Evolutionary conservation across 2,113 vertebrate genomes (phyloP), one percentile per base, ranked within the genome.

Genomic region (Pterocles orientalis): DNA sequence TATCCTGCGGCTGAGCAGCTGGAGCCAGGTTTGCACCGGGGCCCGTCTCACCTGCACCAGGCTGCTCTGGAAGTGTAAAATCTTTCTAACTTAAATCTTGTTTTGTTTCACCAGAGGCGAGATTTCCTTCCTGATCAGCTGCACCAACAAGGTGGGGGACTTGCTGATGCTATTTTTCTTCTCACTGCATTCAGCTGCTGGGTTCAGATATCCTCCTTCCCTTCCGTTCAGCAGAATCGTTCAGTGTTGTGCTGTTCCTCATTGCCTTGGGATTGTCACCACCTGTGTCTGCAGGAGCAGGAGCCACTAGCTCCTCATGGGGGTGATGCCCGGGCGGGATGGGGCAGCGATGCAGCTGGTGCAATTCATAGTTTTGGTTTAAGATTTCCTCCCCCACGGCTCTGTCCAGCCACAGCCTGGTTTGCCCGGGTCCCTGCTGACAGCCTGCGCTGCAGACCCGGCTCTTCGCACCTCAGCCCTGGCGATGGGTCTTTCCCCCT

Each of bases 351-450:
- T 1, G 24, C 75, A 10, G 6, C 31, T 7, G 41, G 16, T 29
- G 57, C 56, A 15, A 47, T 60, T 28, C 4, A 11, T 10, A 2
- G 13, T 6, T 88, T 47, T 6, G 51, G 7, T 12, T 34, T 28
- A 17, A 0, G 5, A 7, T 11, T 25, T n/a, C n/a, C 70, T n/a
- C 48, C 51, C 24, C 43, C 6, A 0, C 0, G 47, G 34, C 23
- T 78, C 47, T 36, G 18, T 5, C n/a, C 25, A 18, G 23, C 43
- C 25, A 1, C 62, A 6, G 18, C 7, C 3, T 0, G 41, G 10
- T 4, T 18, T 58, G 56, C 60, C 39, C 13, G 5, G 58, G 29
- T 41, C 53, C 48, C 1, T 8, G 24, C 66, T 7, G 18, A 9
- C 41, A 26, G 45, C 2, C 36, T 36, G 36, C 36, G 11, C 60